Percentiles rank a stretch among this genome's conserved stretches.
phyloP scores from a whole-genome alignment of 2,113 vertebrate species.

The Campylorhamphus procurvoides region DNA sequence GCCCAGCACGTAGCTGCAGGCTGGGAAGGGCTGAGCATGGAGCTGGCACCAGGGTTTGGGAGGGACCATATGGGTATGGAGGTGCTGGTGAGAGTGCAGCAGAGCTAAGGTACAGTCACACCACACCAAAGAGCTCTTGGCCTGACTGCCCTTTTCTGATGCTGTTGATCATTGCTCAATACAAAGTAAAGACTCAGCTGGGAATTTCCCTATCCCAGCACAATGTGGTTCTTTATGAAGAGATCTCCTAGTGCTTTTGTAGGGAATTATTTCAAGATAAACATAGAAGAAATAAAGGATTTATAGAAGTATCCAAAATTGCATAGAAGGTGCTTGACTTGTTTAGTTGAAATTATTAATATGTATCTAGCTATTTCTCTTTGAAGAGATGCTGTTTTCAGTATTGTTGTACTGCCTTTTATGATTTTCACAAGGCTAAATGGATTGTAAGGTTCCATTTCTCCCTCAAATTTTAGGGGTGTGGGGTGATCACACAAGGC shows the following conservation, averaged over 20 bases:
- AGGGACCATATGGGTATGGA: neutral
- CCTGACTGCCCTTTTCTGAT: neutral
- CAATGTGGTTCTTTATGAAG: neutral
- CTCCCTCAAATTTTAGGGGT: neutral
- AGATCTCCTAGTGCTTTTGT: neutral
- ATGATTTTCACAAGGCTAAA: neutral
- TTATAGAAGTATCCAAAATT: neutral
- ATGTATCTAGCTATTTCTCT: neutral
- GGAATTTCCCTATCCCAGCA: neutral
- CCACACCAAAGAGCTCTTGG: neutral
- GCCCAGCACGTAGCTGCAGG: neutral
- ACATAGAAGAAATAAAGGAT: neutral
- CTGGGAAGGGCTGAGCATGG: neutral
- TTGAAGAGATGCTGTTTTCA: neutral
- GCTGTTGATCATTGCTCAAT: accelerated
- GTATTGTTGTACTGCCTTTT: neutral
- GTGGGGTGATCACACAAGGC: neutral
- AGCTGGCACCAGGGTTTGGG: neutral
- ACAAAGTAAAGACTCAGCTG: neutral
- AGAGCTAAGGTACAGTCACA: neutral
- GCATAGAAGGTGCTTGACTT: neutral
- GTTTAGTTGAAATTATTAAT: neutral
- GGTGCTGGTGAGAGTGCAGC: neutral
- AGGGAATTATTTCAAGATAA: neutral
- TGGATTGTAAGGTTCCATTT: neutral